phyloP scores from a whole-genome alignment of 2,888 invertebrate species.

The Himalopsyche anomala region DNA sequence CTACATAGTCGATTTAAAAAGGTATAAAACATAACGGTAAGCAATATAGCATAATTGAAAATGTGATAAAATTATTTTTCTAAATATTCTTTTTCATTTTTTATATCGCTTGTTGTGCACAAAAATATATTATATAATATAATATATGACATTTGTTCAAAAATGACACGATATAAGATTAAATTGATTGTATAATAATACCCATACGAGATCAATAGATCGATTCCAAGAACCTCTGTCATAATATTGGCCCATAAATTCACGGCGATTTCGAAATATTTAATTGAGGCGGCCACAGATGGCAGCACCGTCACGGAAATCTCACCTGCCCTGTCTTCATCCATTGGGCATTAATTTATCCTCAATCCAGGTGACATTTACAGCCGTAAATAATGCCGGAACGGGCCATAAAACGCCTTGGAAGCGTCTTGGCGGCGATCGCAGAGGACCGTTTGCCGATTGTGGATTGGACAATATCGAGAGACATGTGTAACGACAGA shows the following conservation, averaged over 20 bases:
- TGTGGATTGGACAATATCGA: neutral
- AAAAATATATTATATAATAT: too few relatives aligned
- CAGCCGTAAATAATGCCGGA: conserved; percentile 55
- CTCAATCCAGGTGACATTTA: conserved; percentile 51
- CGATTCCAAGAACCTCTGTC: conserved; percentile 26
- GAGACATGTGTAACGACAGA: conserved; percentile 40
- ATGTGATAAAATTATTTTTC: too few relatives aligned
- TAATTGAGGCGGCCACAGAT: conserved; percentile 55
- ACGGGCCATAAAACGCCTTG: conserved; percentile 50
- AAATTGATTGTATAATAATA: neutral
- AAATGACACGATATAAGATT: too few relatives aligned
- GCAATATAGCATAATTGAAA: too few relatives aligned
- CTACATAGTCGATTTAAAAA: too few relatives aligned
- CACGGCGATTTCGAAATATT: conserved; percentile 45
- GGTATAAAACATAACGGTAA: too few relatives aligned
- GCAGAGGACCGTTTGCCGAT: conserved; percentile 23
- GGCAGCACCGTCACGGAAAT: conserved; percentile 46
- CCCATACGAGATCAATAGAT: conserved; percentile 29
- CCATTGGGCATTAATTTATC: conserved; percentile 50
- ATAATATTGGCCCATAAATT: conserved; percentile 45
- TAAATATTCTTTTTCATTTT: too few relatives aligned
- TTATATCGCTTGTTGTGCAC: too few relatives aligned
- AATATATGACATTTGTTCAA: too few relatives aligned
- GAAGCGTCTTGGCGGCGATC: conserved; percentile 50
- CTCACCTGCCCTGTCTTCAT: conserved; percentile 47